Conservation (phyloP, 2,113 vertebrate genomes). For the Epinephelus fuscoguttatus region DNA sequence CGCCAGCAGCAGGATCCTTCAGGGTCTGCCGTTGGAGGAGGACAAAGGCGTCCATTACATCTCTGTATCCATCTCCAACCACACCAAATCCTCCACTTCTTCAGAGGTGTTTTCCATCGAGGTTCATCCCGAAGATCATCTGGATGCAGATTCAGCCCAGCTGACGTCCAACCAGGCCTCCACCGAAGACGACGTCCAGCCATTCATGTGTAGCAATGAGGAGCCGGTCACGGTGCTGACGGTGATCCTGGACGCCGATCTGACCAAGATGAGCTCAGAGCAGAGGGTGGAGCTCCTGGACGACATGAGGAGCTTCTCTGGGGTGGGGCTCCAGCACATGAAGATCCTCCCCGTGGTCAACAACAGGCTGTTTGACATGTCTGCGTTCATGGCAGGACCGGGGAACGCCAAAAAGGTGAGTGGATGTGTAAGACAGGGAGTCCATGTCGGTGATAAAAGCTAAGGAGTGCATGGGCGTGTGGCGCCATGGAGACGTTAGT, state of each 20-base stretch:
- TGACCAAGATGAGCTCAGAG: constrained; percentile 95
- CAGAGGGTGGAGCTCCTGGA: constrained; percentile 91
- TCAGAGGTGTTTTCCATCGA: constrained; percentile 93
- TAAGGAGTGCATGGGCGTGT: no score
- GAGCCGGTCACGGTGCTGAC: constrained; percentile 94
- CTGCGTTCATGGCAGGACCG: constrained; percentile 97
- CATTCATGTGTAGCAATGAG: constrained; percentile 87
- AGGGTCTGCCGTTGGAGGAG: constrained; percentile 93
- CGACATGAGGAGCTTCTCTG: constrained; percentile 93
- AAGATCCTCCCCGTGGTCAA: constrained; percentile 97
- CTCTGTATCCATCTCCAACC: constrained; percentile 86
- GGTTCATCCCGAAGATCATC: constrained; percentile 94
- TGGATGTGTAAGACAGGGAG: not conserved
- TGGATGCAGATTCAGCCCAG: constrained; percentile 86
- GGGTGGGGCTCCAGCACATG: constrained; percentile 92
- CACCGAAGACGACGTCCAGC: constrained; percentile 71
- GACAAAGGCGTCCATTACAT: constrained; percentile 97
- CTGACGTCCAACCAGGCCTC: constrained; percentile 76
- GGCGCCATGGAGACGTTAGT: no score
- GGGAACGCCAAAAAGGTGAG: constrained; percentile 95
- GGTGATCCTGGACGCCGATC: constrained; percentile 95
- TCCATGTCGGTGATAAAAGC: no score
- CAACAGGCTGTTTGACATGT: constrained; percentile 98
- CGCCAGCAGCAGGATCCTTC: constrained; percentile 81
- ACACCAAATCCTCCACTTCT: constrained; percentile 75